These are phyloP conservation scores for Triplophysa dalaica DNA, from an alignment of 2,113 vertebrate species.

Conservation along the genomic window DNA sequence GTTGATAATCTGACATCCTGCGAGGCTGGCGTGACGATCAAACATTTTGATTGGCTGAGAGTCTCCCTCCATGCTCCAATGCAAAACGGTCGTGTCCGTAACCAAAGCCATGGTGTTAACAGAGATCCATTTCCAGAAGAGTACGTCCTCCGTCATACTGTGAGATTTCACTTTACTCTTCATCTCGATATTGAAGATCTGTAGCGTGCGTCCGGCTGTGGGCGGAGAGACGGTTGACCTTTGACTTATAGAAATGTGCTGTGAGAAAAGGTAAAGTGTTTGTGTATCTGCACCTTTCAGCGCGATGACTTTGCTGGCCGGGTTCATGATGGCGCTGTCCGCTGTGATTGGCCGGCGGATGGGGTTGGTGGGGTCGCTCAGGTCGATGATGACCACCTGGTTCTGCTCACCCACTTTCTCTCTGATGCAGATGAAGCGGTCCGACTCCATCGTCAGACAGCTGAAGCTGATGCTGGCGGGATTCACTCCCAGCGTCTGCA, in stretches of 20 bases:
- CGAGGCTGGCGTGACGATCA: conserved; percentile 87
- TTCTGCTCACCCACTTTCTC: conserved; percentile 91
- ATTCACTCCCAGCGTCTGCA: conserved; percentile 91
- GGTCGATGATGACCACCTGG: conserved; percentile 88
- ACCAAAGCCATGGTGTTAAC: conserved; percentile 88
- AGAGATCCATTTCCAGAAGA: conserved; percentile 96
- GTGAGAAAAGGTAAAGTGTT: too few relatives aligned
- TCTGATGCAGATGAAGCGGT: conserved; percentile 90
- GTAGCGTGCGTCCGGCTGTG: conserved; percentile 89
- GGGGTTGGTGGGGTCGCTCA: conserved; percentile 82
- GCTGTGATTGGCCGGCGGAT: conserved; percentile 89
- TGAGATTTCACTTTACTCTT: conserved; percentile 95
- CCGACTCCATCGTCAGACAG: conserved; percentile 93
- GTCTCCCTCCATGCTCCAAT: conserved; percentile 95
- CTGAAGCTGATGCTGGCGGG: conserved; percentile 90
- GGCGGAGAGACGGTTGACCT: not conserved
- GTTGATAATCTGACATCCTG: conserved; percentile 89
- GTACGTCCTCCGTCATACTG: conserved; percentile 88
- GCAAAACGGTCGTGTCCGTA: conserved; percentile 86
- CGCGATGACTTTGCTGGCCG: conserved; percentile 89
- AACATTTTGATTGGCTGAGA: conserved; percentile 89
- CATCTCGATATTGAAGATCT: conserved; percentile 96
- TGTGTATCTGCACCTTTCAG: conserved; percentile 81
- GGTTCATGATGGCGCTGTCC: conserved; percentile 93
- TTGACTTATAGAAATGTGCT: too few relatives aligned